Base-by-base conservation (phyloP, 2,888 invertebrate genomes). In the Villa cingulata region DNA sequence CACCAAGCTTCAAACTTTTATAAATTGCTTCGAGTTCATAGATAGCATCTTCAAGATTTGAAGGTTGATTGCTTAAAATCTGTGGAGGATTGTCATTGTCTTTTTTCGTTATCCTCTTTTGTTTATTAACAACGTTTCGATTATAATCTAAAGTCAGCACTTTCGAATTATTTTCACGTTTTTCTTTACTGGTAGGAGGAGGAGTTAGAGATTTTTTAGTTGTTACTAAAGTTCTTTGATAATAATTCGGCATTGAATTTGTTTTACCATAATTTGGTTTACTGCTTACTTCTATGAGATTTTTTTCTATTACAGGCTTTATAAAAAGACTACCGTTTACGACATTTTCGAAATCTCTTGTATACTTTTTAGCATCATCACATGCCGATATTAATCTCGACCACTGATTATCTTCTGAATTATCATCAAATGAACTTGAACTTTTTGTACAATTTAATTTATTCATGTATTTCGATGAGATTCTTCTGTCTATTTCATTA, bases 11-110 rank as follows among this genome's bases (percentile, higher is more conserved):
- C 48, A 92, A 73, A 58, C 87, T 89, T 57, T 88, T 86, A 62
- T 88, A 87, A 61, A 92, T 90, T n/a, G 85, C 84, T 72, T 92
- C 91, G 47, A 92, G 67, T 67, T 92, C 92, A 58, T 83, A 83
- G 20, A 92, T 74, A 45, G 91, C 91, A 61, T 91, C 89, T 62
- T 89, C 89, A 37, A 89, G 72, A 65, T 88, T 88, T 16, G 81
- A 79, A 3, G 85, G 84, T 64, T 83, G 84, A 56, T 78, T 72
- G 17, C 29, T 19, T n/a, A n/a, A n/a, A 14, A 37, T 38, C 16
- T 17, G 7, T 12, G 39, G 6, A 5, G 44, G 7, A 46, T 51
- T 49, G 16, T 62, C 72, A 55, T 70, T 71, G 62, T 59, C 43
- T 48, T 58, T 59, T 34, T 57, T 55, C 19, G 53, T 55, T 32